Evolutionary conservation across 2,888 invertebrate species (phyloP).

Genomic region (Antheraea assamensis): DNA sequence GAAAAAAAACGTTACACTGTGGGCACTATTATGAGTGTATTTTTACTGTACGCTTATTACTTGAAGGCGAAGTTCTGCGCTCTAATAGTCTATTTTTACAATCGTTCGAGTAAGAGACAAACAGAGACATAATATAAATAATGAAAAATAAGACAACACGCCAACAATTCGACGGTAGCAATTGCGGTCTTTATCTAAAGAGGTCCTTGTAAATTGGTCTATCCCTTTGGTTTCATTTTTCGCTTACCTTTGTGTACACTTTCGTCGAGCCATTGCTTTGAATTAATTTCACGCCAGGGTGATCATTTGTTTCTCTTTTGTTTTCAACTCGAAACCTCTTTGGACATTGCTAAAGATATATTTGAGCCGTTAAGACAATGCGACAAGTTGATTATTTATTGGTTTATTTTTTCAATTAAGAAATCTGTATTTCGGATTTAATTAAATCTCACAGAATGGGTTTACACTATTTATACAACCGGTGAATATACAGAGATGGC

Average conservation of each 20-base stretch:
- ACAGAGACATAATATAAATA: not conserved
- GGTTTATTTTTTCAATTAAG: not conserved
- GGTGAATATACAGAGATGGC: too few relatives aligned
- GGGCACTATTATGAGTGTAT: not conserved
- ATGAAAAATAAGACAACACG: slow-evolving; percentile 33
- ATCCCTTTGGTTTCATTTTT: slow-evolving; percentile 66
- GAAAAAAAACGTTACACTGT: too few relatives aligned
- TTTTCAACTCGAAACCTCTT: slow-evolving; percentile 62
- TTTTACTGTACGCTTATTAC: not conserved
- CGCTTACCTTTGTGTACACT: slow-evolving; percentile 73
- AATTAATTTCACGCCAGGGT: slow-evolving; percentile 73
- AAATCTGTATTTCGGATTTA: not conserved
- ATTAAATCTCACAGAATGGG: too few relatives aligned
- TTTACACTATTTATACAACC: too few relatives aligned
- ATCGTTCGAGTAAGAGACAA: slow-evolving; percentile 20
- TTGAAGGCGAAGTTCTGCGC: not conserved
- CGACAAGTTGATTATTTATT: slow-evolving; percentile 68
- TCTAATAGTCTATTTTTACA: not conserved
- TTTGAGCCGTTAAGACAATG: slow-evolving; percentile 51
- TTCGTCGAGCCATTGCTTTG: slow-evolving; percentile 72
- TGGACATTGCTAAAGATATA: slow-evolving; percentile 68
- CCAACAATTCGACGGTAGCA: slow-evolving; percentile 58
- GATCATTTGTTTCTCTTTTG: slow-evolving; percentile 76
- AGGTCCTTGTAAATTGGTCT: slow-evolving; percentile 65
- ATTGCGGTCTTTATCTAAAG: slow-evolving; percentile 63